These are phyloP conservation scores for Strongylocentrotus purpuratus DNA, from an alignment of 35 echinoderm and acorn worm genomes.

Conservation along the genomic window DNA sequence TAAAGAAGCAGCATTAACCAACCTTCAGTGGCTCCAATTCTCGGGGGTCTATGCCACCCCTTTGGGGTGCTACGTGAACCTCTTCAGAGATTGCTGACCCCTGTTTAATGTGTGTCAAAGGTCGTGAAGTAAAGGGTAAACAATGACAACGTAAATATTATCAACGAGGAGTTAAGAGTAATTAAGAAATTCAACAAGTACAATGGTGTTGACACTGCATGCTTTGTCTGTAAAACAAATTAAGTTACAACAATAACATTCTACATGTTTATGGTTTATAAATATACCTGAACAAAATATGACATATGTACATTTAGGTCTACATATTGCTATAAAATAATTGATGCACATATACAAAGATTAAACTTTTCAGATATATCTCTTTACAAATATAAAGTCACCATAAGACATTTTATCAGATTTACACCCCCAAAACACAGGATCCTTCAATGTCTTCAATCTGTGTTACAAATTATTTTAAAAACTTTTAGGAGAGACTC, in stretches of 20 bases:
- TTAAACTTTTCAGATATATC: no score
- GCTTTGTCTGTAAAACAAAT: neutral
- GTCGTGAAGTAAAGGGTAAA: neutral
- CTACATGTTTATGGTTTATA: no score
- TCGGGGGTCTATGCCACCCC: slow-evolving; percentile 26
- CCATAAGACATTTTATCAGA: no score
- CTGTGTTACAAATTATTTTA: no score
- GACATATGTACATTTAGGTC: no score
- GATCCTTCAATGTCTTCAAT: no score
- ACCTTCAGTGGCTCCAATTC: slow-evolving; percentile 22
- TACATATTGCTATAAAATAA: no score
- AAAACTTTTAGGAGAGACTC: no score
- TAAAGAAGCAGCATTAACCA: neutral
- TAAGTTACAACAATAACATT: neutral
- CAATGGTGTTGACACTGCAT: neutral
- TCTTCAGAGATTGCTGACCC: slow-evolving; percentile 5
- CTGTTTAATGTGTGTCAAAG: slow-evolving; percentile 1
- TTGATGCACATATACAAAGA: no score
- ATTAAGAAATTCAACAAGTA: neutral
- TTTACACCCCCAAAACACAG: no score
- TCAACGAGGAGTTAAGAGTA: neutral
- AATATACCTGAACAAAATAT: no score
- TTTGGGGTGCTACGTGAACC: slow-evolving; percentile 17
- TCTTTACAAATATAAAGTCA: no score
- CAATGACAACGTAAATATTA: neutral